A percentile compares a stretch with the other conserved stretches of the same genome.
These are phyloP conservation scores for Cynodonichthys magdalenae DNA, from an alignment of 2,797 vertebrate species.

Conservation along the genomic window DNA sequence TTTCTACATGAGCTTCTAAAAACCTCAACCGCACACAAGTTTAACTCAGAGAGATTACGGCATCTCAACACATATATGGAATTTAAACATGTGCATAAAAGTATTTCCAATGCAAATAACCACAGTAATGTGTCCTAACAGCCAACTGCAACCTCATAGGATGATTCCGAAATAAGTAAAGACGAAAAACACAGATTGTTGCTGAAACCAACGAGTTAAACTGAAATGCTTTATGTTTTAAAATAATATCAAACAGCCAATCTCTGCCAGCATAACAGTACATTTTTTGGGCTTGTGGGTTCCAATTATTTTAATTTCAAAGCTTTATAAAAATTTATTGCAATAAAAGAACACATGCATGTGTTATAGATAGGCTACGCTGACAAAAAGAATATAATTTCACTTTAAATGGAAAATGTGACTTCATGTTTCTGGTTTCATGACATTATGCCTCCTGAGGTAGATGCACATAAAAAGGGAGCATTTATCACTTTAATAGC, in stretches of 20 bases:
- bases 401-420: slow-evolving; percentile 2
- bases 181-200: background rate
- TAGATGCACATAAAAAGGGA: slow-evolving; percentile 11
- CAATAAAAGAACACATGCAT: no score
- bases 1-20: background rate
- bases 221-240: no score
- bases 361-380: no score
- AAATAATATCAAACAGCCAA: no score
- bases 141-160: background rate
- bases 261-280: no score
- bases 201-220: background rate
- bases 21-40: background rate
- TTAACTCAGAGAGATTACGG: background rate
- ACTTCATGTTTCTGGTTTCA: slow-evolving; percentile 16
- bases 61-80: background rate
- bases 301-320: background rate
- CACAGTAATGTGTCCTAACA: slow-evolving; percentile 5
- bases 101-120: slow-evolving; percentile 5
- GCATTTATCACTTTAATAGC: slow-evolving; percentile 37
- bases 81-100: slow-evolving; percentile 4
- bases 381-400: background rate
- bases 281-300: background rate
- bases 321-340: no score
- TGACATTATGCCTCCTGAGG: slow-evolving; percentile 14
- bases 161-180: slow-evolving; percentile 12